Evolutionary conservation across 2,888 invertebrate genomes (phyloP).

Genomic region (Harmothoe impar): DNA sequence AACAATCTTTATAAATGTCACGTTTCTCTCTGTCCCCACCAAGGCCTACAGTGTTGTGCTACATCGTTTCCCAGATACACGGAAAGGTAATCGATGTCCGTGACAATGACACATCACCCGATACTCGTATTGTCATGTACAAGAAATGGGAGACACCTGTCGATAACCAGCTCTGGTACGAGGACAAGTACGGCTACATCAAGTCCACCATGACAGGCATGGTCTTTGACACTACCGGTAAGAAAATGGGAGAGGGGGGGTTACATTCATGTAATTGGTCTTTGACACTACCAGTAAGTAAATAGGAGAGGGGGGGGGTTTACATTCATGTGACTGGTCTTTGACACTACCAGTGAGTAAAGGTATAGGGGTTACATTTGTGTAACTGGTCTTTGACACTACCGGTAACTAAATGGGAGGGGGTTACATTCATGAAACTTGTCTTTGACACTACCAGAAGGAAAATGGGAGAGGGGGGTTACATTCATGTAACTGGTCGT

Average conservation of each 20-base stretch:
- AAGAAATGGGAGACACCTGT: not conserved
- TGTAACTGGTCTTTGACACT: constrained; percentile 47
- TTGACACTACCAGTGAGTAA: constrained; percentile 51
- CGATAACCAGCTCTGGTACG: constrained; percentile 58
- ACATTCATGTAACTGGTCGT: no score
- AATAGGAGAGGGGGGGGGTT: no score
- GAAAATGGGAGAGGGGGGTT: no score
- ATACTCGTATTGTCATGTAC: constrained; percentile 50
- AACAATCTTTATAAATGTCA: no score
- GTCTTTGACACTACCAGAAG: no score
- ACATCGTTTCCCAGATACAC: constrained; percentile 14
- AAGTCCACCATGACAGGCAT: not conserved
- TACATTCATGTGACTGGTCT: no score
- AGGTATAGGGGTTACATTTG: no score
- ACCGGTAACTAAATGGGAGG: no score
- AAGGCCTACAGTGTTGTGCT: constrained; percentile 15
- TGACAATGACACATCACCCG: constrained; percentile 10
- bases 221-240: constrained; percentile 45
- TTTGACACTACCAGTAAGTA: constrained; percentile 47
- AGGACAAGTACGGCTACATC: constrained; percentile 60
- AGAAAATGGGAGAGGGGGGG: no score
- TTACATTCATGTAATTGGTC: no score
- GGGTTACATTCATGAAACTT: no score
- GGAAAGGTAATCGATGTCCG: constrained; percentile 59
- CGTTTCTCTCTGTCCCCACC: not conserved